Evolutionary conservation across 2,888 invertebrate genomes (phyloP), one percentile per base, ranked within the genome.

Genomic region (Orthosia incerta): DNA sequence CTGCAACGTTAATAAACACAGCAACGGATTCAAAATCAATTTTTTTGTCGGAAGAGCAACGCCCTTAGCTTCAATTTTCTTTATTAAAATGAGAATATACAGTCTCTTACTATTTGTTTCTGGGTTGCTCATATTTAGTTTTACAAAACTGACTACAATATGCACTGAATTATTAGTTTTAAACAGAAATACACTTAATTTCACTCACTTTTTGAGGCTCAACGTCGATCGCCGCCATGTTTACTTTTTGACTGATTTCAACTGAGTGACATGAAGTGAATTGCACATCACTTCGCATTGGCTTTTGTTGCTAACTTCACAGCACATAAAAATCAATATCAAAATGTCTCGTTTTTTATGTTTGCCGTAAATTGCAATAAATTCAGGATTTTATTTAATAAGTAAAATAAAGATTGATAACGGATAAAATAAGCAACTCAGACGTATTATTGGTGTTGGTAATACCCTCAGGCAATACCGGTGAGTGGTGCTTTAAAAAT

Each of bases 211-310:
- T 96, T 63, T 93, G 92, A 83, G 89, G 88, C 86, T 96, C 96
- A 85, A 95, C 95, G 87, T 96, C 96, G 82, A 96, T 95, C 87
- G 97, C 97, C 93, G 97, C 97, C 97, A 97, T 97, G 93, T 97
- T 97, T 96, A 89, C 86, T 88, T 92, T 90, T 91, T 92, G 94
- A 93, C 92, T 93, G 92, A 93, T 89, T 92, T 73, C 62, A 79
- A 85, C 59, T 61, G 75, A 79, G 66, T 82, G 83, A 78, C 63
- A 69, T 83, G 88, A 92, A 91, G 76, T 86, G 46, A 82, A 85
- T 73, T 64, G 46, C 68, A 76, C 61, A 73, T 67, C 9, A 76
- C 60, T 64, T 64, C 31, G 26, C 48, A n/a, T 74, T 74, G 0
- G 69, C 63, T 74, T 71, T 79, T 65, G 60, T 18, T 53, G 26